phyloP scores from a whole-genome alignment of 2,113 vertebrate species.

The Camelus bactrianus region DNA sequence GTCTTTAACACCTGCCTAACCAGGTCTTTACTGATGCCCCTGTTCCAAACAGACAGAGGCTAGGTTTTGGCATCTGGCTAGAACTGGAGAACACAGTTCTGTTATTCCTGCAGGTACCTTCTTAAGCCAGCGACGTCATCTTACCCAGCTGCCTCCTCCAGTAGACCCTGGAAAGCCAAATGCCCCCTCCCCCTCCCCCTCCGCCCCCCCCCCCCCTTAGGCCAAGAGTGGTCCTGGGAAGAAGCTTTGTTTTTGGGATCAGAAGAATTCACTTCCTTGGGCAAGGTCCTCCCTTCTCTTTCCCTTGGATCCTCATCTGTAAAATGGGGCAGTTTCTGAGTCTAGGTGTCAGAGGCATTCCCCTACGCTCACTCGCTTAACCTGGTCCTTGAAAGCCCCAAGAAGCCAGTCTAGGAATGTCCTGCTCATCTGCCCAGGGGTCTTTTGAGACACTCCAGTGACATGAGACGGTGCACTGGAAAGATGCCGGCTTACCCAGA shows the following conservation, averaged over 20 bases:
- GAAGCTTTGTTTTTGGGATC: background rate
- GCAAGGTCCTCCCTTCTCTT: background rate
- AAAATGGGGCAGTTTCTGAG: background rate
- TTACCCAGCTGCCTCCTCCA: background rate
- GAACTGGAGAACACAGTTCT: background rate
- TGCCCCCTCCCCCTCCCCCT: fast-evolving
- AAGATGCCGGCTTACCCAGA: fast-evolving
- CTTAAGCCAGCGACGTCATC: background rate
- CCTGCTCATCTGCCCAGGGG: background rate
- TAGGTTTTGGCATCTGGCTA: background rate
- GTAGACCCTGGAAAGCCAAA: background rate
- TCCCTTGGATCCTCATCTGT: background rate
- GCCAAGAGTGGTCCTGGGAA: background rate
- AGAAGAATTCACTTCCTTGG: background rate
- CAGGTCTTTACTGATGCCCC: constrained; percentile 6
- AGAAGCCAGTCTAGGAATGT: background rate
- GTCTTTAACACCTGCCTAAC: background rate
- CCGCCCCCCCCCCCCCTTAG: background rate
- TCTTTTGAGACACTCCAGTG: background rate
- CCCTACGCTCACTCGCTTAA: background rate
- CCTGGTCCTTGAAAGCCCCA: background rate
- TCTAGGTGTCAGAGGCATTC: background rate
- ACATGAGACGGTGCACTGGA: background rate
- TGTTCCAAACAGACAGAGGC: background rate
- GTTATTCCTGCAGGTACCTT: background rate